phyloP scores from a whole-genome alignment of 2,888 invertebrate species.

The Vesta saturnalis region DNA sequence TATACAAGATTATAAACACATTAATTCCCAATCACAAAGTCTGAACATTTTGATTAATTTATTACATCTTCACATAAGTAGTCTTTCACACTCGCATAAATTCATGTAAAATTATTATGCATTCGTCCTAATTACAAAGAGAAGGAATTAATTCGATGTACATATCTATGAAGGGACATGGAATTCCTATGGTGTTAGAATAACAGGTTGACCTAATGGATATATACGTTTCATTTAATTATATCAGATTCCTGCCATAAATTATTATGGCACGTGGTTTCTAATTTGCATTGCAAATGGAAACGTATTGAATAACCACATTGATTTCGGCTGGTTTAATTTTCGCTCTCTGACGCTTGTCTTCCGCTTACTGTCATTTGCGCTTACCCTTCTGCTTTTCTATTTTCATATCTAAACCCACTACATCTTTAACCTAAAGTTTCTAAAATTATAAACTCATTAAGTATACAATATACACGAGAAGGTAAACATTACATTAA shows the following conservation, averaged over 20 bases:
- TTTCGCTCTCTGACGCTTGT: slow-evolving; percentile 29
- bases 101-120: slow-evolving; percentile 19
- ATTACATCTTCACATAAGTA: too few relatives aligned
- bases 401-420: slow-evolving; percentile 12
- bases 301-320: slow-evolving; percentile 36
- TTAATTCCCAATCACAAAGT: too few relatives aligned
- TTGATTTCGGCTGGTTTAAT: slow-evolving; percentile 36
- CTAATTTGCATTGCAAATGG: slow-evolving; percentile 38
- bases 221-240: slow-evolving; percentile 36
- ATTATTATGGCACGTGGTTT: slow-evolving; percentile 38
- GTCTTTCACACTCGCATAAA: too few relatives aligned
- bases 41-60: too few relatives aligned
- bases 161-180: slow-evolving; percentile 20
- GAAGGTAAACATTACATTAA: not conserved
- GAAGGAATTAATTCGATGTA: slow-evolving; percentile 28
- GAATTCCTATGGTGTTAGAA: slow-evolving; percentile 28
- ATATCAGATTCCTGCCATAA: slow-evolving; percentile 35
- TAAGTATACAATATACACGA: not conserved
- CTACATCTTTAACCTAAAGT: not conserved
- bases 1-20: too few relatives aligned
- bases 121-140: slow-evolving; percentile 22
- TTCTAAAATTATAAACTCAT: too few relatives aligned
- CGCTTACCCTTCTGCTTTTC: slow-evolving; percentile 26
- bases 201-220: slow-evolving; percentile 34
- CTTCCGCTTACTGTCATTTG: slow-evolving; percentile 28